These are phyloP conservation scores for Puffinus mauretanicus DNA, from an alignment of 2,113 vertebrate species.

Conservation along the genomic window DNA sequence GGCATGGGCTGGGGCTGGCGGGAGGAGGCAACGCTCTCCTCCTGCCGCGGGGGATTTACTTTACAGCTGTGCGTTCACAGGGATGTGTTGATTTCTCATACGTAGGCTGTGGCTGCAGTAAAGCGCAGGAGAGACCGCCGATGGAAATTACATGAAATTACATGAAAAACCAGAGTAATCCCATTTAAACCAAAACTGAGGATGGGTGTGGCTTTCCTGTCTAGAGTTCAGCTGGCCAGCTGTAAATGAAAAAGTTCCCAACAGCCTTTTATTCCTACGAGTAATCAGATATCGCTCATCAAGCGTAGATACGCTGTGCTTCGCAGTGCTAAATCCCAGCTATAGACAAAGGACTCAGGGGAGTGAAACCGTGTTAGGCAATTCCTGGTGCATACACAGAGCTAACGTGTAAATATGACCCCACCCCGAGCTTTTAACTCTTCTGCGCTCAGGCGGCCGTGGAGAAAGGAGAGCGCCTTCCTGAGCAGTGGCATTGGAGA, in stretches of 20 bases:
- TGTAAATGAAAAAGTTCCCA: not conserved
- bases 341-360: not conserved
- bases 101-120: not conserved
- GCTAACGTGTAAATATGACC: rapidly evolving
- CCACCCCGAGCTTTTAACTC: not conserved
- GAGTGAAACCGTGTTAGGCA: not conserved
- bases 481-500: not conserved
- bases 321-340: not conserved
- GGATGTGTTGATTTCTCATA: not conserved
- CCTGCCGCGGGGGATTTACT: rapidly evolving
- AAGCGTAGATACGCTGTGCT: not conserved
- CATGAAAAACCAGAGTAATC: not conserved
- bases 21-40: not conserved
- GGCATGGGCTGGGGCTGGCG: not conserved
- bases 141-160: not conserved
- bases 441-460: not conserved
- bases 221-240: not conserved
- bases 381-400: not conserved
- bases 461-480: not conserved
- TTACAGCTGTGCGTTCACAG: not conserved
- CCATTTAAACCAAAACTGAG: not conserved
- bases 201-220: not conserved
- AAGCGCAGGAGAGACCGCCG: not conserved
- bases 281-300: not conserved
- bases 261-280: not conserved